Base-by-base conservation (phyloP, 2,888 invertebrate species). In the Parnassius mnemosyne region DNA sequence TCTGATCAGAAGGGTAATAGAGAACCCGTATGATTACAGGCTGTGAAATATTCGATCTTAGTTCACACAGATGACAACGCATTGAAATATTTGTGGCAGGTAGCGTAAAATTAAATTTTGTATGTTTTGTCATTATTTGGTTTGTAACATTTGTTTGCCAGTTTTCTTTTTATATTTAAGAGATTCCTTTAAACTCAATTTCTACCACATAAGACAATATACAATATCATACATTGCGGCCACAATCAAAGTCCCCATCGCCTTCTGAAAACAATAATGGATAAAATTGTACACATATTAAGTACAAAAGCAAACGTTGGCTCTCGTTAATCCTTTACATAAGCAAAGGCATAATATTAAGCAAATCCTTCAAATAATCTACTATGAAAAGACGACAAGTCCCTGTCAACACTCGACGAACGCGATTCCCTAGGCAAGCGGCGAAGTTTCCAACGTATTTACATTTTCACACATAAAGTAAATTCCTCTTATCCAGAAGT, bases 381-480 rank as follows among this genome's bases (percentile, higher is more conserved):
- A 85, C 80, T 85, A 63, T 44, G 63, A 58, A 81, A 86, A 86
- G 83, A 83, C 84, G 84, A 80, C 84, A 81, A 81, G 85, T 83
- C 83, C 84, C 81, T 81, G 87, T 85, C 87, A 87, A 89, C 89
- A 87, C 83, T 83, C 80, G 72, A 77, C 76, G 77, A 79, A 83
- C 81, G 83, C 79, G 85, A 87, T 87, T 89, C 86, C 81, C 85
- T 85, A 79, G 70, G 79, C 77, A 79, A 79, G 81, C 79, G 73
- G 76, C 72, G 80, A 87, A 88, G 81, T 87, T 86, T 79, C 72
- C 74, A 72, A 75, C 80, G 80, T 89, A 89, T 89, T 89, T 88
- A 88, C 89, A 89, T 89, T 88, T 89, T 86, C 84, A 84, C 86
- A 88, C 83, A 85, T 85, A 84, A 85, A 88, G 86, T 84, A 84